Percentiles rank a stretch among this genome's conserved stretches.
phyloP scores from a whole-genome alignment of 2,113 vertebrate genomes.

The Hippocampus zosterae region DNA sequence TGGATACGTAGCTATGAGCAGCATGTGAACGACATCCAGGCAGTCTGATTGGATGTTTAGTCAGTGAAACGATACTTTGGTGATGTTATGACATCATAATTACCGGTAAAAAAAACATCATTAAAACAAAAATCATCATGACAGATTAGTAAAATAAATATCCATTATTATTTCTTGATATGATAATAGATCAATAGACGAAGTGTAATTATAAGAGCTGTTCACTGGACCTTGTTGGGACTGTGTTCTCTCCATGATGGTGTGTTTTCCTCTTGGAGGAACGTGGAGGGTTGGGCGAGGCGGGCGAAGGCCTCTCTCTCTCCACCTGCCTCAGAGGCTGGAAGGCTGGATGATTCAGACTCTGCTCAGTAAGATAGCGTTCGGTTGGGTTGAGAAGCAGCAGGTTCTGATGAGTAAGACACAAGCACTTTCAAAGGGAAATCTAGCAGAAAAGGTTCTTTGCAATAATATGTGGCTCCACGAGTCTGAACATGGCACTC shows the following conservation, averaged over 20 bases:
- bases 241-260: constrained; percentile 90
- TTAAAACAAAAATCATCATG: too few species aligned
- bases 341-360: constrained; percentile 95
- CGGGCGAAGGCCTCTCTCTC: constrained; percentile 74
- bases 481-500: too few species aligned
- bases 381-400: constrained; percentile 92
- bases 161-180: too few species aligned
- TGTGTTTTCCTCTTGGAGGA: constrained; percentile 97
- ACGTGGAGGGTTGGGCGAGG: constrained; percentile 84
- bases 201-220: neutral
- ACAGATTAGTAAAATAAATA: too few species aligned
- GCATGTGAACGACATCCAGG: too few species aligned
- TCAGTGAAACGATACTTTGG: too few species aligned
- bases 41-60: too few species aligned
- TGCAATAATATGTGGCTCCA: too few species aligned
- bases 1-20: too few species aligned
- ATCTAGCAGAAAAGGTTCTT: too few species aligned
- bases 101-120: too few species aligned
- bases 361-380: constrained; percentile 92
- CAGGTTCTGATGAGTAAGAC: constrained; percentile 78
- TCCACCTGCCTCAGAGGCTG: constrained; percentile 93
- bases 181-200: neutral
- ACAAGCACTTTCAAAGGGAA: neutral
- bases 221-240: constrained; percentile 83
- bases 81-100: too few species aligned